A percentile compares a stretch with the other conserved stretches of the same genome.
Evolutionary conservation across 2,888 invertebrate genomes (phyloP).

Genomic region (Theretra japonica): DNA sequence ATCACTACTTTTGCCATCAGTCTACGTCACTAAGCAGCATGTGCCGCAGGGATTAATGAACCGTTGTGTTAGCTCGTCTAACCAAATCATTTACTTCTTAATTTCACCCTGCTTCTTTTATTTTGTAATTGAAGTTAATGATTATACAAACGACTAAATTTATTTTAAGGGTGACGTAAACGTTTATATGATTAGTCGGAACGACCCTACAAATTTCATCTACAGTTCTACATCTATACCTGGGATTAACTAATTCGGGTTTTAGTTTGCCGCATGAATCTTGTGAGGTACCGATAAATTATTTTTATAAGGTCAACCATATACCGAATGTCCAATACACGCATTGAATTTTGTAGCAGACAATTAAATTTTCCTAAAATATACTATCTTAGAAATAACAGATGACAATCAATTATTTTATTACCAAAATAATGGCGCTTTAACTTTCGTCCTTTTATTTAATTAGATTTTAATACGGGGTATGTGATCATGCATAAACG

Average conservation of each 20-base stretch:
- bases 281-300: too few relatives aligned
- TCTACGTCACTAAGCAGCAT: background rate
- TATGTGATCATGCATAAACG: constrained; percentile 73
- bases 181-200: background rate
- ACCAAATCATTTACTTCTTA: background rate
- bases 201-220: background rate
- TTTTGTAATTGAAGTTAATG: background rate
- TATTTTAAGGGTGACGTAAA: constrained; percentile 1
- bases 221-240: background rate
- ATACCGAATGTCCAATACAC: background rate
- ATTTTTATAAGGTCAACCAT: too few relatives aligned
- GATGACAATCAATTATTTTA: constrained; percentile 4
- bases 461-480: constrained; percentile 43
- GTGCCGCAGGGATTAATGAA: background rate
- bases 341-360: background rate
- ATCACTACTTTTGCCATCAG: background rate
- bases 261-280: background rate
- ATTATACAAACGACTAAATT: background rate
- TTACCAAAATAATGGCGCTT: background rate
- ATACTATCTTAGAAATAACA: background rate
- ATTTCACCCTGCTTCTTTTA: background rate
- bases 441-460: constrained; percentile 29
- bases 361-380: background rate
- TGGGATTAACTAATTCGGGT: background rate
- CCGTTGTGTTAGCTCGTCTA: background rate